A percentile compares a stretch with the other conserved stretches of the same genome.
These are phyloP conservation scores for Poeciliopsis turrubarensis DNA, from an alignment of 2,113 vertebrate species.

Conservation along the genomic window DNA sequence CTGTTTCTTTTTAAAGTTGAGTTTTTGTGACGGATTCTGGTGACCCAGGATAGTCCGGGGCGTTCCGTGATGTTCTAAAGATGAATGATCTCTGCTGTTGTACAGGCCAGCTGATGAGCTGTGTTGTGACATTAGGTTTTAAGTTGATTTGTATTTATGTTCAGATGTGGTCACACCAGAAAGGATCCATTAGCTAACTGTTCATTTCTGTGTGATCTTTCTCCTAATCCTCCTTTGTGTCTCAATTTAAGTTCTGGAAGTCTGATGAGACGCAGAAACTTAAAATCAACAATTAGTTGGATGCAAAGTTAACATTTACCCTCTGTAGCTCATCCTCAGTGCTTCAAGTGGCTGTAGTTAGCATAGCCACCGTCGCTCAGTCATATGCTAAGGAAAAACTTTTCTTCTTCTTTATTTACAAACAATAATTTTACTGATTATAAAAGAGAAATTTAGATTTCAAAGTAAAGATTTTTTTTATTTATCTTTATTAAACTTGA, in stretches of 20 bases:
- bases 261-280: no score
- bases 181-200: no score
- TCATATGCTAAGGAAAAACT: no score
- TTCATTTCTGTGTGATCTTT: no score
- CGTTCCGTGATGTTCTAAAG: slow-evolving; percentile 37
- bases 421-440: background rate
- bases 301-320: no score
- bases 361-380: background rate
- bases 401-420: background rate
- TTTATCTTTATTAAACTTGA: background rate
- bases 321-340: no score
- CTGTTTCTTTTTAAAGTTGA: slow-evolving; percentile 73
- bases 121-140: slow-evolving; percentile 73
- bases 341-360: background rate
- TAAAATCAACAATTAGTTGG: no score
- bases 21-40: slow-evolving; percentile 61
- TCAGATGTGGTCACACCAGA: slow-evolving; percentile 39
- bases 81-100: slow-evolving; percentile 80
- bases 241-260: no score
- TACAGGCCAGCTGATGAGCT: slow-evolving; percentile 75
- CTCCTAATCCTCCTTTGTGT: no score
- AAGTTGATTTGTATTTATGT: slow-evolving; percentile 33
- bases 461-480: background rate
- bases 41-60: background rate
- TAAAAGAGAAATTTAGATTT: background rate